These are phyloP conservation scores for Perccottus glenii DNA, from an alignment of 2,113 vertebrate species.

Conservation along the genomic window DNA sequence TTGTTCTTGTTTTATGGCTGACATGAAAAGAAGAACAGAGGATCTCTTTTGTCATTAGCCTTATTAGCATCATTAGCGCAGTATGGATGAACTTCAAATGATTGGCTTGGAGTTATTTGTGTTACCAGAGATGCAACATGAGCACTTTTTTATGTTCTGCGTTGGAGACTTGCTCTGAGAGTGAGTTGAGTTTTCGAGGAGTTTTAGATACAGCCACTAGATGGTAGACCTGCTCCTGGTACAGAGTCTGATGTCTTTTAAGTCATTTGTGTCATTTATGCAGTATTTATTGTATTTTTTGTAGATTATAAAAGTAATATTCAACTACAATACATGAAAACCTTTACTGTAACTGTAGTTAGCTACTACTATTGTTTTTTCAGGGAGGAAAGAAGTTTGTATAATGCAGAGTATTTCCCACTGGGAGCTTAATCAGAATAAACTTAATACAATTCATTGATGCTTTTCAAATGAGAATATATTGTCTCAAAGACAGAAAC, in stretches of 20 bases:
- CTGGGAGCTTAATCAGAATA: too few species aligned
- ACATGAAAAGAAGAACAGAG: constrained; percentile 63
- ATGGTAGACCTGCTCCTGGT: constrained; percentile 57
- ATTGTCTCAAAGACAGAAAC: too few species aligned
- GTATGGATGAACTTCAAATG: constrained; percentile 69
- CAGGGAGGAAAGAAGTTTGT: too few species aligned
- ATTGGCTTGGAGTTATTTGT: constrained; percentile 69
- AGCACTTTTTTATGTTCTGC: constrained; percentile 35
- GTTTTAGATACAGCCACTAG: constrained; percentile 61
- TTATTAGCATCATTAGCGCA: constrained; percentile 70
- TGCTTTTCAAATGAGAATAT: too few species aligned
- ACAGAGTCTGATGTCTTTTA: constrained; percentile 8
- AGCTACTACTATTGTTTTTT: too few species aligned
- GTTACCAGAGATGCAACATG: constrained; percentile 41
- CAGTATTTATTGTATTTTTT: neutral
- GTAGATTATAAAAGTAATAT: neutral
- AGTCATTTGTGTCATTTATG: constrained; percentile 4
- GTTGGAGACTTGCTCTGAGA: constrained; percentile 21
- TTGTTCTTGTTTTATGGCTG: constrained; percentile 56
- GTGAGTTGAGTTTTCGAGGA: neutral
- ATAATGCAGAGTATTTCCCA: too few species aligned
- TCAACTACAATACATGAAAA: neutral
- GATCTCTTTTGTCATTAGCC: constrained; percentile 64
- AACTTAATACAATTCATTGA: too few species aligned
- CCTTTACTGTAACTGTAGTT: neutral